Evolutionary conservation across 2,113 vertebrate species (phyloP), one percentile per base, ranked within the genome.

Genomic region (Siniperca knerii): DNA sequence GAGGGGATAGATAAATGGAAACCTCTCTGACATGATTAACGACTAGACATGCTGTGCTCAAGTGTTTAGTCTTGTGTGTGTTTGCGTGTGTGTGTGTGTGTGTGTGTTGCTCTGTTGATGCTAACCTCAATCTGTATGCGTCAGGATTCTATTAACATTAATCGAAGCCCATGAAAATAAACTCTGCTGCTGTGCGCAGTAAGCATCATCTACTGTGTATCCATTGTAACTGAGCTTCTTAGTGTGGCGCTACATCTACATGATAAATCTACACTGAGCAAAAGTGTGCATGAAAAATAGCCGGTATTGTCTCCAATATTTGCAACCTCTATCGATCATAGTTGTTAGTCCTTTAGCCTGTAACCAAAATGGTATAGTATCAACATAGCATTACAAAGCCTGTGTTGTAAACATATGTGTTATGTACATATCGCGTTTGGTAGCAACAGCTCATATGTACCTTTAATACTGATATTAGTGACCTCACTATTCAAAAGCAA

Each of bases 1-100:
- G 40, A 54, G 37, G 44, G 25, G 29, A 37, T 58, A 65, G 70
- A 87, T 81, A 83, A 74, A 90, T 82, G 77, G 82, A 83, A 55
- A 58, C 58, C 84, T 21, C 29, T 33, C 68, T 77, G 75, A 85
- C 83, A 86, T 86, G 90, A 92, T 84, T 80, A 81, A 90, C 37
- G 75, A 84, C 80, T 12, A 25, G 44, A 69, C 25, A 16, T 29
- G 13, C 42, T 70, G 57, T 55, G 50, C 81, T 54, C 20, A 44
- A 60, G 40, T 69, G 64, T 85, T 50, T 77, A 18, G 55, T 60
- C n/a, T 8, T 46, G 18, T 33, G 75, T 46, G 35, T 35, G 12
- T 72, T 57, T 25, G 25, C 25, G 25, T 25, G 25, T 46, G 18
- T 33, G 75, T 46, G 3, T 58, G 9, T 61, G 71, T 72, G 42